These are phyloP conservation scores for Cromileptes altivelis DNA, from an alignment of 2,113 vertebrate species.

Conservation along the genomic window DNA sequence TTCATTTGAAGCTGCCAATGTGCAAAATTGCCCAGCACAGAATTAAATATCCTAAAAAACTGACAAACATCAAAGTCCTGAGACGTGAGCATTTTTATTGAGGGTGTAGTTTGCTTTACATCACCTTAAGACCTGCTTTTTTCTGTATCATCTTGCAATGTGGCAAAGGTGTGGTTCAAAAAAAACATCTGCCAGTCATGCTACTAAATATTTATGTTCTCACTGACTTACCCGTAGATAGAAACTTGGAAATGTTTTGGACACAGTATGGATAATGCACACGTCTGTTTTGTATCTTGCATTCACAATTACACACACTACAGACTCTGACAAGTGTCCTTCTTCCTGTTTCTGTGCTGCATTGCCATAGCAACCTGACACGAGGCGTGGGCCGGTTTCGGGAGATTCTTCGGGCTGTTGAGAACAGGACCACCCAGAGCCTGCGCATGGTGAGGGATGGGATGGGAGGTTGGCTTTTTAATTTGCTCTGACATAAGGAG, in stretches of 20 bases:
- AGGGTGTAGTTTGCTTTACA: background rate
- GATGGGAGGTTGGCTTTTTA: background rate
- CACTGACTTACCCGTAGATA: background rate
- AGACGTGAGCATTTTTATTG: background rate
- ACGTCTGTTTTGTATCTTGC: background rate
- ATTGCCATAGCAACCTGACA: conserved; percentile 91
- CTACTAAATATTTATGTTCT: background rate
- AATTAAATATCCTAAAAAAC: background rate
- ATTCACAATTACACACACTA: background rate
- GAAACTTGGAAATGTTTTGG: background rate
- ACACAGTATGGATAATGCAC: background rate
- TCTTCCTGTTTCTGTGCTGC: conserved; percentile 12
- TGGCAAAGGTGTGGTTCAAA: background rate
- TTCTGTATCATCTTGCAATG: conserved; percentile 4
- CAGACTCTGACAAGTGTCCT: conserved; percentile 10
- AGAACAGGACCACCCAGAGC: conserved; percentile 98
- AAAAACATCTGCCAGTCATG: background rate
- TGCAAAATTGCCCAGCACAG: background rate
- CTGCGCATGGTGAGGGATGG: conserved; percentile 93
- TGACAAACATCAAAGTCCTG: background rate
- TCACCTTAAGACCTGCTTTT: background rate
- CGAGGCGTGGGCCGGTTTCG: conserved; percentile 95
- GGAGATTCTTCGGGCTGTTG: conserved; percentile 95
- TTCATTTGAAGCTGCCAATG: background rate
- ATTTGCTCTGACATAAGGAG: background rate